Evolutionary conservation across 2,113 vertebrate species (phyloP).

Genomic region (Oxyura jamaicensis): DNA sequence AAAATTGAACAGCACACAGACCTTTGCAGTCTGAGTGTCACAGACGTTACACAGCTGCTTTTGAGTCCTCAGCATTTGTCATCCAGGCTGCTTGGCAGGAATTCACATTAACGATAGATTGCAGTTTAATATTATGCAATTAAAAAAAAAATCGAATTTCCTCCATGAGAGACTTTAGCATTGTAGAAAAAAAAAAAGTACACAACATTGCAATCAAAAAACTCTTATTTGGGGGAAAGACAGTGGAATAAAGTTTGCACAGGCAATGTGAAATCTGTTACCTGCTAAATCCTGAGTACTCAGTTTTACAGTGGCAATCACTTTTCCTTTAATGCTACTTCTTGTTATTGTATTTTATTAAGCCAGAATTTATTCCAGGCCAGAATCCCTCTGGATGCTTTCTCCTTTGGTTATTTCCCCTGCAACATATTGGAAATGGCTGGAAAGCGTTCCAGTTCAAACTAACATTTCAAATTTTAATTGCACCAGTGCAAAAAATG

Average conservation of each 20-base stretch:
- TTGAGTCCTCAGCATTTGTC: neutral
- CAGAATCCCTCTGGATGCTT: neutral
- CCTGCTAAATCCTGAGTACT: neutral
- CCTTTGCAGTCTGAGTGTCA: neutral
- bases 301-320: neutral
- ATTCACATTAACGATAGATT: neutral
- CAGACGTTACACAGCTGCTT: neutral
- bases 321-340: neutral
- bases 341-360: neutral
- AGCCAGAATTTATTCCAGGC: neutral
- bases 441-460: neutral
- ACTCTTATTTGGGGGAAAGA: accelerated
- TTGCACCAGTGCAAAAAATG: neutral
- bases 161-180: neutral
- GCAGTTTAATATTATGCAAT: neutral
- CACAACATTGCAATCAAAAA: neutral
- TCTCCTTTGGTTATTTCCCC: neutral
- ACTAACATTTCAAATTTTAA: neutral
- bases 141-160: neutral
- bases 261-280: neutral
- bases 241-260: neutral
- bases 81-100: neutral
- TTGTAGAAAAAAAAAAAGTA: neutral
- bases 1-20: neutral
- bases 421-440: neutral